Base-by-base conservation (phyloP, 2,888 invertebrate species). In the Eulithis prunata region DNA sequence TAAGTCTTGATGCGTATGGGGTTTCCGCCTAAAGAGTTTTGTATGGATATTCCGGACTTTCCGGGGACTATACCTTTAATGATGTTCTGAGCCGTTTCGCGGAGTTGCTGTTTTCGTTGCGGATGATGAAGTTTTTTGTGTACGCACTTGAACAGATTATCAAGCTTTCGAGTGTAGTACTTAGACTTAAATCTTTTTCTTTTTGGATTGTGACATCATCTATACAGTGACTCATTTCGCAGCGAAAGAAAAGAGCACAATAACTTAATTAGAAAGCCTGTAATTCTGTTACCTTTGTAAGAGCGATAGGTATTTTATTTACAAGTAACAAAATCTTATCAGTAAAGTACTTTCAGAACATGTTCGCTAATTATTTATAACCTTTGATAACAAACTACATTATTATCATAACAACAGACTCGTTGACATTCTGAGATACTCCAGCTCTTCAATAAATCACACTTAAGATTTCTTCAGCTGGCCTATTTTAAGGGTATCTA, bases 21-120 rank as follows among this genome's bases (percentile, higher is more conserved):
- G 89, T 88, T 91, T 91, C 88, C 87, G 92, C 89, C 89, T 91
- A 88, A 89, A 87, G 89, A 88, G 87, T 89, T 92, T 88, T 88
- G 91, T 90, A 88, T 90, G 87, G 84, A 78, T 81, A 82, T 82
- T 82, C 54, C 55, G 47, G 52, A 79, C 81, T 77, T 81, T 79
- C 73, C 71, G 78, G 78, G 82, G 82, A 83, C 72, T 72, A 76
- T 81, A 74, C 70, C 79, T 80, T 75, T 90, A 90, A 90, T 88
- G 85, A 88, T 83, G 87, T 89, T 90, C 89, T 84, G 80, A 80
- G 64, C 56, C 56, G 70, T 69, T 74, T 74, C 43, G 65, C 63
- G 60, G 61, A 63, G 69, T 68, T 72, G 68, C 64, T 61, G 66
- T 66, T 69, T 71, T 68, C 47, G 53, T 66, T 70, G 71, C 58